Evolutionary conservation across 1,140 invertebrate species (phyloP).

Genomic region (Liolophura sinensis): DNA sequence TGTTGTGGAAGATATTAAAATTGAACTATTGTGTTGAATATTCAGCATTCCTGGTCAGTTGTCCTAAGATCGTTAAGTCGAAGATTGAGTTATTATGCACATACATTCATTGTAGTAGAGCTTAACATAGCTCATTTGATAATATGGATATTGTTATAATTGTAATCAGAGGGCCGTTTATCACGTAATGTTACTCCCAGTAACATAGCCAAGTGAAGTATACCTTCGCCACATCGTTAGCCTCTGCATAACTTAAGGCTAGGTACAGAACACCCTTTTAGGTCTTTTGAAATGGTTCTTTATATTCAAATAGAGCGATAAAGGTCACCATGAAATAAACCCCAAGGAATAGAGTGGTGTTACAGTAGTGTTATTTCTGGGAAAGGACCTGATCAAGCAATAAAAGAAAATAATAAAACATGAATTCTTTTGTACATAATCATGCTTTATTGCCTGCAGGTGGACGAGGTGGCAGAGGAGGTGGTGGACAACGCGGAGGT

Average conservation of each 20-base stretch:
- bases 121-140: too few species aligned
- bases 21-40: neutral
- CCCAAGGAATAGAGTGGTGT: neutral
- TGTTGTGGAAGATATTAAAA: conserved; percentile 15
- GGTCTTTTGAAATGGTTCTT: neutral
- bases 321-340: neutral
- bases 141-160: too few species aligned
- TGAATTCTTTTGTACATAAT: conserved; percentile 26
- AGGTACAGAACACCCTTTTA: too few species aligned
- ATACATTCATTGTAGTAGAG: neutral
- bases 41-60: neutral
- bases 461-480: conserved; percentile 23
- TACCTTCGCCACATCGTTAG: too few species aligned
- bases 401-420: conserved; percentile 37
- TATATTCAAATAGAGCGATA: neutral
- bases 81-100: neutral
- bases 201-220: too few species aligned
- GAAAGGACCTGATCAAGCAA: conserved; percentile 5
- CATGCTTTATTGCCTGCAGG: conserved; percentile 5
- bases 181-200: too few species aligned
- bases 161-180: too few species aligned
- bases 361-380: neutral
- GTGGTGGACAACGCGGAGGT: conserved; percentile 26
- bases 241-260: too few species aligned
- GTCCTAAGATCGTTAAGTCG: neutral